Base-by-base conservation (phyloP, 2,113 vertebrate species). In the Aptenodytes patagonicus region DNA sequence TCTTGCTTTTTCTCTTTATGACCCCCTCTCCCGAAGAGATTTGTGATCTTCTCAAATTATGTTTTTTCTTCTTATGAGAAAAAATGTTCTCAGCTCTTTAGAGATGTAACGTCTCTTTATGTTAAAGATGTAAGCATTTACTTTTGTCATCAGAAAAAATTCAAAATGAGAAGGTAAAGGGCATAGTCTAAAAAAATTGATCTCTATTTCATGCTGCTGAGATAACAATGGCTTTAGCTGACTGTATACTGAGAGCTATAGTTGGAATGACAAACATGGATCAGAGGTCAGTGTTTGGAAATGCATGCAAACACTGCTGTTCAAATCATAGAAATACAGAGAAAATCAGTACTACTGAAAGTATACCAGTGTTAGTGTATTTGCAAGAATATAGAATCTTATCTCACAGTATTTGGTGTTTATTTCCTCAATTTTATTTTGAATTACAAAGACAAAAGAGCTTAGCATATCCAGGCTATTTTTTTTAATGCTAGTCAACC, bases 391-490 rank as follows among this genome's bases (percentile, higher is more conserved):
- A 78, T 8, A 21, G 54, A 20, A 51, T 62, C 57, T 94, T 94
- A 92, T 61, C 86, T 96, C 38, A 10, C 52, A 42, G 60, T 66
- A 15, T 66, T 90, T 81, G 49, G 25, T 89, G 58, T 65, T 90
- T 90, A 70, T 95, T 92, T 90, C 75, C 54, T 86, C 82, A 51
- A 25, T 77, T 94, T 85, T 94, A 14, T 49, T 93, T 88, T 88
- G 32, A 93, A 96, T 88, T 93, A 62, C 92, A 80, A 85, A 87
- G 68, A 78, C 65, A 86, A 81, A 81, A 95, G 49, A 91, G 40
- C 78, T 88, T 95, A 91, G 70, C 78, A 57, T 73, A 70, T 86
- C 42, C 52, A 87, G 38, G 57, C 38, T 94, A 21, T 36, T 68
- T 65, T 62, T 84, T 83, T 89, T 69, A 76, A 62, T 84, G 47